These are phyloP conservation scores for Neocrepidodera transversa DNA, from an alignment of 2,888 invertebrate species.

Conservation along the genomic window DNA sequence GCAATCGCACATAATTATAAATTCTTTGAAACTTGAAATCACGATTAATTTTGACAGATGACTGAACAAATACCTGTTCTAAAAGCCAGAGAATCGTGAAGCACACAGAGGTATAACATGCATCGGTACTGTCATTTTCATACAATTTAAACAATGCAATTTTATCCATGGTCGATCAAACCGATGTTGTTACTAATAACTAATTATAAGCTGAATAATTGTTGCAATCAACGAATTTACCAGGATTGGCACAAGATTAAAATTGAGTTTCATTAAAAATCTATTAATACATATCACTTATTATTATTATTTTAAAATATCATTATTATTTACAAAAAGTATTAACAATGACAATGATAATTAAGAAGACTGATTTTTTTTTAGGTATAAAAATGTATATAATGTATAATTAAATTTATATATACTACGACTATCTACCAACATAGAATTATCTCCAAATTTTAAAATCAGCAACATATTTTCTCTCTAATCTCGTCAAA, in stretches of 20 bases:
- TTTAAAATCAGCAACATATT: too few species aligned
- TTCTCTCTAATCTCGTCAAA: too few species aligned
- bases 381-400: too few species aligned
- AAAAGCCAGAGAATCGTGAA: conserved; percentile 25
- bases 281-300: too few species aligned
- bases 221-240: background rate
- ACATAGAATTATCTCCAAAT: too few species aligned
- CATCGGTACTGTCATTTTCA: conserved; percentile 37
- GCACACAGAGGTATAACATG: conserved; percentile 11
- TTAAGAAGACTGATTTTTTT: too few species aligned
- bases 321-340: too few species aligned
- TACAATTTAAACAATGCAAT: conserved; percentile 43
- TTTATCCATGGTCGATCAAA: conserved; percentile 46
- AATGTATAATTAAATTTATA: too few species aligned
- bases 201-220: conserved; percentile 36
- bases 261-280: too few species aligned
- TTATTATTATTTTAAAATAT: too few species aligned
- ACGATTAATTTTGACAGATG: conserved; percentile 43
- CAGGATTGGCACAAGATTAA: conserved; percentile 1
- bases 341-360: too few species aligned
- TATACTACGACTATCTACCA: too few species aligned
- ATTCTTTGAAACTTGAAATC: conserved; percentile 42
- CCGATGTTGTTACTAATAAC: conserved; percentile 35
- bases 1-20: conserved; percentile 31
- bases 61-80: conserved; percentile 46